A percentile compares a stretch with the other conserved stretches of the same genome.
These are phyloP conservation scores for Auanema freiburgensis DNA, from an alignment of 2,888 invertebrate genomes.

Conservation along the genomic window DNA sequence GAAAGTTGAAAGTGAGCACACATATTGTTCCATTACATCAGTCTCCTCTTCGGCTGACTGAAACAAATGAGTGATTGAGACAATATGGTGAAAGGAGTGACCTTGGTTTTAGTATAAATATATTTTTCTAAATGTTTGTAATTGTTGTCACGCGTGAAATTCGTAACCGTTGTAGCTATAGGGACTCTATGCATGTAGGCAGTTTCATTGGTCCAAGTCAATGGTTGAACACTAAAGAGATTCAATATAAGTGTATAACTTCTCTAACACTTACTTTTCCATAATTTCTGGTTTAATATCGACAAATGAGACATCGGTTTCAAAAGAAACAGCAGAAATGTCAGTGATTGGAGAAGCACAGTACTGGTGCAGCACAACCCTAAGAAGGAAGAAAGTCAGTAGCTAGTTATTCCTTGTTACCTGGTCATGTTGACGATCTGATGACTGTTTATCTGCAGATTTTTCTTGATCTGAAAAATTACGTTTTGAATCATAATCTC, in stretches of 20 bases:
- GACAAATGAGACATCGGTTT: conserved; percentile 14
- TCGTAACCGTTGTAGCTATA: conserved; percentile 7
- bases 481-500: neutral
- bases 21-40: too few relatives aligned
- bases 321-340: conserved; percentile 6
- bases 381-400: too few relatives aligned
- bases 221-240: conserved; percentile 13
- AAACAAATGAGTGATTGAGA: too few relatives aligned
- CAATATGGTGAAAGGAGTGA: too few relatives aligned
- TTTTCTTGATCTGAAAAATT: neutral
- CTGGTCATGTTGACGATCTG: neutral
- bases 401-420: too few relatives aligned
- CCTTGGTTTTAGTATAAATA: too few relatives aligned
- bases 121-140: conserved; percentile 7
- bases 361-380: conserved; percentile 12
- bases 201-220: conserved; percentile 13
- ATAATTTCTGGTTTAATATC: conserved; percentile 13
- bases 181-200: conserved; percentile 9
- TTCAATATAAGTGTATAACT: neutral
- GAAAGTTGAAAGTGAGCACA: too few relatives aligned
- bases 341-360: neutral
- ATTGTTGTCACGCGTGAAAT: conserved; percentile 10
- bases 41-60: too few relatives aligned
- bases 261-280: conserved; percentile 7
- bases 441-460: neutral